phyloP scores from a whole-genome alignment of 2,888 invertebrate genomes.

The Eulithis testata region DNA sequence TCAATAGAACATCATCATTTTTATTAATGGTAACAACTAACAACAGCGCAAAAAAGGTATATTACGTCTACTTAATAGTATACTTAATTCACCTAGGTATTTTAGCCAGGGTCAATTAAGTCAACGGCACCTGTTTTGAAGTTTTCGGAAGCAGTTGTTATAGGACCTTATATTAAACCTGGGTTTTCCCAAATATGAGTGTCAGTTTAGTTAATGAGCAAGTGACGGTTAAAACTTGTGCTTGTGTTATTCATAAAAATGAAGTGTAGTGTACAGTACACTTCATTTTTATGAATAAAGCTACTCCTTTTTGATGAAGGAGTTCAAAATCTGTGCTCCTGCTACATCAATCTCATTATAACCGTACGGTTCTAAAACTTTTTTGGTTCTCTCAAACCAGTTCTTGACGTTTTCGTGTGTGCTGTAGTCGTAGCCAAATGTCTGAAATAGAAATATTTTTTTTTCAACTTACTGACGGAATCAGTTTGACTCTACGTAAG shows the following conservation, averaged over 20 bases:
- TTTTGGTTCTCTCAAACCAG: slow-evolving; percentile 88
- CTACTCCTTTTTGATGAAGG: slow-evolving; percentile 75
- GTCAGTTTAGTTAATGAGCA: not conserved
- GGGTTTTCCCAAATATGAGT: not conserved
- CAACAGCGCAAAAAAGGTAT: too few species aligned
- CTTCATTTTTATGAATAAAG: not conserved
- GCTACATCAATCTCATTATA: slow-evolving; percentile 87
- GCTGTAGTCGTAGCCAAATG: slow-evolving; percentile 81
- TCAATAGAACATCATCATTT: too few species aligned
- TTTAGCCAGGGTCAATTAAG: too few species aligned
- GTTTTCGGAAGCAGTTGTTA: too few species aligned
- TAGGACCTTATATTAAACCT: not conserved
- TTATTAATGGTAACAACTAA: too few species aligned
- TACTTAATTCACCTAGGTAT: too few species aligned
- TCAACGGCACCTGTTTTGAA: too few species aligned
- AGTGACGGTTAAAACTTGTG: slow-evolving; percentile 1
- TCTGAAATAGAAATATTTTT: slow-evolving; percentile 62
- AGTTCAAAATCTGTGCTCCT: slow-evolving; percentile 84
- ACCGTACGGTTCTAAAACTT: slow-evolving; percentile 86
- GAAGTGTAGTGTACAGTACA: too few species aligned
- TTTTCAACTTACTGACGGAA: not conserved
- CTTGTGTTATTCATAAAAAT: too few species aligned
- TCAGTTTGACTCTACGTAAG: not conserved
- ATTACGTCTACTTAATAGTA: too few species aligned
- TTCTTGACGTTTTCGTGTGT: slow-evolving; percentile 83